Evolutionary conservation across 2,888 invertebrate species (phyloP), one percentile per base, ranked within the genome.

Genomic region (Biston betularia): DNA sequence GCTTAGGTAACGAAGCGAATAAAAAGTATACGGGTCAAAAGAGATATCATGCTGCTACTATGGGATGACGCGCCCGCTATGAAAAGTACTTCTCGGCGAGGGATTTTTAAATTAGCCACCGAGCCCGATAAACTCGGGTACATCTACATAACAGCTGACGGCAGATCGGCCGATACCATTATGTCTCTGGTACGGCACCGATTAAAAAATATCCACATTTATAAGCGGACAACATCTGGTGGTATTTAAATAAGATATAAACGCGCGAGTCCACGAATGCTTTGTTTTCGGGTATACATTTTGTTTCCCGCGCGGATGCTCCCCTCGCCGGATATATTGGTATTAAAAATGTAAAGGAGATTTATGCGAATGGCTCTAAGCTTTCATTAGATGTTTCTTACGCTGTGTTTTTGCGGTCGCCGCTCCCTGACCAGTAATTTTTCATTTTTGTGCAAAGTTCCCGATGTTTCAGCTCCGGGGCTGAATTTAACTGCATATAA

Each of bases 331-430:
- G 90, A 91, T 92, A 91, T 93, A 93, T 93, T 92, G 93, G 93
- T 93, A 93, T 93, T 93, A 93, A 93, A 93, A 93, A 93, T 93
- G 93, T 93, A 93, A 93, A 87, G 90, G 89, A 93, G 93, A 93
- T 93, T 93, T 93, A 93, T 93, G 93, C 89, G 93, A 92, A 93
- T 93, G 89, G 93, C 92, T 93, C 90, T 93, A 90, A 93, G 93
- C 93, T 93, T 93, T 93, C 93, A 93, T 93, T 93, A 93, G 92
- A 89, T 89, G 88, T 90, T 92, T 89, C 92, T 93, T 92, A 87
- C 84, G 90, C 89, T 88, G 88, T 88, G 89, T 89, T 92, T 88
- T 86, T 89, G 92, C 90, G 92, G 92, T 90, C 88, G 87, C 85
- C 86, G 88, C 89, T 89, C 91, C 92, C 92, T 93, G 93, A 93